Conservation (phyloP, 2,797 vertebrate genomes). For the Xiphorhynchus erythropygius region DNA sequence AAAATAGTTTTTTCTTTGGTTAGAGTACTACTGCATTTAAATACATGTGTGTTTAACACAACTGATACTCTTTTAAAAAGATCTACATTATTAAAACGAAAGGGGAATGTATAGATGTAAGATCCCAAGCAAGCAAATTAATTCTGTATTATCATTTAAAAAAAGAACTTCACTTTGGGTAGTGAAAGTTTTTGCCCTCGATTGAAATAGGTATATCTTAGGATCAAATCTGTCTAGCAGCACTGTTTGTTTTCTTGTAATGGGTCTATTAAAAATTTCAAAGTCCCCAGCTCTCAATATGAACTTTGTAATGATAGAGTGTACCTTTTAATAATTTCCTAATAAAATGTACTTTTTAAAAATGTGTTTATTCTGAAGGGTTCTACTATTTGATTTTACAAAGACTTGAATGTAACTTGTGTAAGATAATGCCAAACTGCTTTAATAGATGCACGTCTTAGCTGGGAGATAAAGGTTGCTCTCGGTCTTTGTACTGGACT, state of each 20-base stretch:
- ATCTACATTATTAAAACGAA: background rate
- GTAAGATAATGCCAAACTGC: background rate
- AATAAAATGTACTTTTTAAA: background rate
- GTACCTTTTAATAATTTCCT: background rate
- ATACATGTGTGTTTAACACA: background rate
- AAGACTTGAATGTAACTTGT: background rate
- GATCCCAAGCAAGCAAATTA: background rate
- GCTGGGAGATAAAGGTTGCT: background rate
- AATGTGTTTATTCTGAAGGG: background rate
- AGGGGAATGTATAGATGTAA: background rate
- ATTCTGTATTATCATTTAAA: background rate
- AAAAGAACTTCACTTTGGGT: background rate
- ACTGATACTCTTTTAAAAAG: background rate
- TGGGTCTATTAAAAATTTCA: background rate
- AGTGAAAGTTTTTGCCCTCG: background rate
- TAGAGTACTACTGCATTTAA: background rate
- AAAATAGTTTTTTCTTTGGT: background rate
- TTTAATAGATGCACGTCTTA: accelerated
- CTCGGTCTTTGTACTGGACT: background rate
- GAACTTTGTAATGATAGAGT: background rate
- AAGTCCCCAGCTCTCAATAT: background rate
- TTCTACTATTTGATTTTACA: background rate
- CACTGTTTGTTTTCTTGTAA: background rate
- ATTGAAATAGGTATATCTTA: background rate
- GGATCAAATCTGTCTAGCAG: background rate